phyloP scores from a whole-genome alignment of 2,797 vertebrate genomes.

The Anguilla marmorata region DNA sequence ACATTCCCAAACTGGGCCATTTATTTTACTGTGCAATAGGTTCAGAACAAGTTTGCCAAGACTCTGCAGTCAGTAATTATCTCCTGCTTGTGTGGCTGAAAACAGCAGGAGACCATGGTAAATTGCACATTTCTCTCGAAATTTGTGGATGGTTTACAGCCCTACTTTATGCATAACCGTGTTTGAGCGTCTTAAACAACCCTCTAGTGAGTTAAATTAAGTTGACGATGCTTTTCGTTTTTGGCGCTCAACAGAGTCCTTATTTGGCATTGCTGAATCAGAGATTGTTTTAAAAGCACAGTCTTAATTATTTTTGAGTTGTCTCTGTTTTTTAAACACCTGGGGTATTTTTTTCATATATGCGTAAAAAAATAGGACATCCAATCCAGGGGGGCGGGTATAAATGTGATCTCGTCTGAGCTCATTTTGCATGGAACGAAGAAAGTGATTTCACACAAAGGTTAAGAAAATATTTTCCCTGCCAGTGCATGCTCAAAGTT shows the following conservation, averaged over 20 bases:
- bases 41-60: constrained; percentile 73
- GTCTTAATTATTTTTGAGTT: constrained; percentile 72
- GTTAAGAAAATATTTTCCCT: constrained; percentile 46
- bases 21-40: constrained; percentile 69
- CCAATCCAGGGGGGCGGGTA: constrained; percentile 66
- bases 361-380: constrained; percentile 70
- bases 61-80: constrained; percentile 76
- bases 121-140: constrained; percentile 73
- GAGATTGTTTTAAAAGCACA: constrained; percentile 66
- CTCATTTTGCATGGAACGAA: constrained; percentile 47
- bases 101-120: constrained; percentile 71
- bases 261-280: constrained; percentile 76
- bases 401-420: constrained; percentile 57
- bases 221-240: constrained; percentile 79
- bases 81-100: constrained; percentile 66
- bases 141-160: constrained; percentile 74
- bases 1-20: constrained; percentile 74
- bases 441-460: constrained; percentile 46
- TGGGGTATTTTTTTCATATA: constrained; percentile 70
- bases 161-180: constrained; percentile 74
- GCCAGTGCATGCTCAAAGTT: neutral
- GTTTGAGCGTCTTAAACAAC: constrained; percentile 72
- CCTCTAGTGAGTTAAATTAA: constrained; percentile 78
- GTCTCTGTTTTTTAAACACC: constrained; percentile 66
- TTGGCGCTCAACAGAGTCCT: constrained; percentile 69